phyloP scores from a whole-genome alignment of 2,888 invertebrate species.

The Zygogramma bicolorata region DNA sequence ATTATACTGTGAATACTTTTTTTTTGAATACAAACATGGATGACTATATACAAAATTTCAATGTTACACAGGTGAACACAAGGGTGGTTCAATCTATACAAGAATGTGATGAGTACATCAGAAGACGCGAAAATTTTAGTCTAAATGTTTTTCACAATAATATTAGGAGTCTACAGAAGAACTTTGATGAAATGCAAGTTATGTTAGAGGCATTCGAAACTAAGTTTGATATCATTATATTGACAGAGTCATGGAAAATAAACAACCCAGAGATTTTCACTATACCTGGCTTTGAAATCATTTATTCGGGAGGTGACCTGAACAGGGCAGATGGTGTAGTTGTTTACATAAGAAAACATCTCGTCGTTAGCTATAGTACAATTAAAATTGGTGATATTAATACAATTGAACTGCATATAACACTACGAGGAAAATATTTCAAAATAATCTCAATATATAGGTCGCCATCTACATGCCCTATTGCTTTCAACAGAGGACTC shows the following conservation, averaged over 20 bases:
- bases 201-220: too few species aligned
- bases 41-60: too few species aligned
- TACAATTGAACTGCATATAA: neutral
- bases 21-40: neutral
- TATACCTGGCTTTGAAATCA: neutral
- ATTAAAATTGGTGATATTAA: neutral
- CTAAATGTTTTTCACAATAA: neutral
- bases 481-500: neutral
- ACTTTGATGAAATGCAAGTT: too few species aligned
- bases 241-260: neutral
- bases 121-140: neutral
- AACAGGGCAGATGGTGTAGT: neutral
- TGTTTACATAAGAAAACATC: neutral
- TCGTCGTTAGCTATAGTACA: neutral
- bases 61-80: neutral
- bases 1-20: neutral
- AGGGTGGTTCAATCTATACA: neutral
- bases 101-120: neutral
- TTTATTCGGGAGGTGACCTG: neutral
- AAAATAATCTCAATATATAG: neutral
- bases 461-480: neutral
- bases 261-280: neutral
- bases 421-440: neutral
- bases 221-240: neutral
- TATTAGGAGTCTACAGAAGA: neutral